Base-by-base conservation (phyloP, 2,797 vertebrate species). In the Malurus leucopterus region DNA sequence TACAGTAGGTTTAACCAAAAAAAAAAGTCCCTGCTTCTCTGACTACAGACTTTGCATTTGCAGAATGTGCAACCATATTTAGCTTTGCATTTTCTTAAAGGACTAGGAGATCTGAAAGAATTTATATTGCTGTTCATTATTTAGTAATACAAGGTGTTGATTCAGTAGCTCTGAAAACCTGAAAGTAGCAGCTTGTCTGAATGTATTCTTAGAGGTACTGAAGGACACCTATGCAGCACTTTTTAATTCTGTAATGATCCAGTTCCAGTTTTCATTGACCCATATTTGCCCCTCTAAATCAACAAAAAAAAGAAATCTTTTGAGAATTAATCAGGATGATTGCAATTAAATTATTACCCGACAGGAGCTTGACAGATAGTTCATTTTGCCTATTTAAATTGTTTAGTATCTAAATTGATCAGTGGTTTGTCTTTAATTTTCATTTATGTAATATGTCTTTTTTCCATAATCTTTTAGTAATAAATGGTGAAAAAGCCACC, bases 401-500 rank as follows among this genome's bases (percentile, higher is more conserved):
- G 9, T 58, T 84, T 46, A 29, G 11, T 49, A 57, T 29, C 75
- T 83, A 72, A 72, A 62, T 47, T n/a, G 18, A 40, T 62, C 5
- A 29, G 24, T 11, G 34, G 6, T 62, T 83, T 65, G 21, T 26
- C 40, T 80, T 68, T 49, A 19, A 5, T 44, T 65, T 62, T 58
- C 5, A 11, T 58, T 85, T 79, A 69, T 5, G 4, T 80, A 50
- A 58, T 43, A 4, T 15, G 21, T 73, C 58, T 77, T 92, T 63
- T 78, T 77, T 54, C 57, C 46, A 16, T 85, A 72, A 91, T 94
- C 14, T 91, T 94, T 51, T 93, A 99, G 99, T 99, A 98, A 99
- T 99, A 96, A 99, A 99, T 84, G 99, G 99, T 96, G 99, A 99
- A 98, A 99, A 99, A 97, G 99, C 99, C 96, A 99, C 99, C 91